Evolutionary conservation across 2,888 invertebrate genomes (phyloP).

Genomic region (Torymus auratus): DNA sequence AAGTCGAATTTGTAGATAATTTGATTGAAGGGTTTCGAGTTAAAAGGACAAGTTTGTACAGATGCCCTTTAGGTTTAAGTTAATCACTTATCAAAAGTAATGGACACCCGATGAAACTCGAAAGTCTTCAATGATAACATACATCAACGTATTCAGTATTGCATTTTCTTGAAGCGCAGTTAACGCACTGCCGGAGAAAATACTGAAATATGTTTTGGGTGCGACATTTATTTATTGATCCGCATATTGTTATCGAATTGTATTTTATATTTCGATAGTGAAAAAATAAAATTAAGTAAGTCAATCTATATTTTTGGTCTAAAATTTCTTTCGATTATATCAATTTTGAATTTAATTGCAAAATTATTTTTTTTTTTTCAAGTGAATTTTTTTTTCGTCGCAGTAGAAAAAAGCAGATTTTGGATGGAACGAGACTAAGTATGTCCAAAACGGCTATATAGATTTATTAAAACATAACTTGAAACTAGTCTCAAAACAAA

Average conservation of each 20-base stretch:
- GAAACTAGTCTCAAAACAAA: slow-evolving; percentile 43
- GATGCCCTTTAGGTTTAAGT: slow-evolving; percentile 48
- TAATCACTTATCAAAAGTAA: slow-evolving; percentile 38
- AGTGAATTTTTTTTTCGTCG: no score
- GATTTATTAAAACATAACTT: not conserved
- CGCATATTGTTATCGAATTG: slow-evolving; percentile 59
- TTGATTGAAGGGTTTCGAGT: slow-evolving; percentile 48
- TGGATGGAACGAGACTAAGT: no score
- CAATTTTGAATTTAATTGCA: slow-evolving; percentile 1
- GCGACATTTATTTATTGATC: slow-evolving; percentile 54
- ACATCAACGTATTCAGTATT: slow-evolving; percentile 45
- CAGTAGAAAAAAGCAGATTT: no score
- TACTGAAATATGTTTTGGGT: slow-evolving; percentile 49
- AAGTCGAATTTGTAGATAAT: slow-evolving; percentile 53
- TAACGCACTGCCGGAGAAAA: slow-evolving; percentile 37
- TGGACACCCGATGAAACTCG: slow-evolving; percentile 24
- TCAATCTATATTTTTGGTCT: slow-evolving; percentile 11
- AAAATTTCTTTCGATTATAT: not conserved
- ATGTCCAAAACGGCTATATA: no score
- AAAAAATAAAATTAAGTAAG: slow-evolving; percentile 48
- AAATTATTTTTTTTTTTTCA: not conserved
- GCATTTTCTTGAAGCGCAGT: slow-evolving; percentile 31
- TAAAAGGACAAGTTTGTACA: slow-evolving; percentile 52
- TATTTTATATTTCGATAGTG: slow-evolving; percentile 60
- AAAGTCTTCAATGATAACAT: slow-evolving; percentile 40